Base-by-base conservation (phyloP, 2,888 invertebrate species). In the Leucoptera coffeella region DNA sequence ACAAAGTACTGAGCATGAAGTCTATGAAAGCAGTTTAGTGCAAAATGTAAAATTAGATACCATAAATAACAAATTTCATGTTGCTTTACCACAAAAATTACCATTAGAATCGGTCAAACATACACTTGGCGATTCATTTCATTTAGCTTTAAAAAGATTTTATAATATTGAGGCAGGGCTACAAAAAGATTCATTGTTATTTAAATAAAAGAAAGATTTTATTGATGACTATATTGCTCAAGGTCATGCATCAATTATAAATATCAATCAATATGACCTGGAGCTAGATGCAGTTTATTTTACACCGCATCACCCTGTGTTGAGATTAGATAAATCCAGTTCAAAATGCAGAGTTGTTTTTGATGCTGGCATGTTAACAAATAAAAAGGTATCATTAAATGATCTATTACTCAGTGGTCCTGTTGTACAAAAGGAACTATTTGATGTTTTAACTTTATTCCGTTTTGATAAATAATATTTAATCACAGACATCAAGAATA, bases 221-320 rank as follows among this genome's bases (percentile, higher is more conserved):
- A 28, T 28, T 14, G 17, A 30, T 23, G 28, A 30, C 12, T 30
- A 30, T 25, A 12, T 30, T 3, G 10, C 19, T 2, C 9, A 26
- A 4, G 30, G 30, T 2, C 30, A 28, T 28, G 30, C 26, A 2
- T 12, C 14, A 8, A n/a, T 15, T 10, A 13, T 24, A n/a, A 10
- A 23, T 12, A 23, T 30, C 13, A 17, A 23, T 12, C 8, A 25
- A 5, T 30, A 30, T 27, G 12, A 27, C 14, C 9, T 30, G 7
- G 15, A 23, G 3, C 10, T 15, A 9, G 27, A 29, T 8, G 21
- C 31, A 14, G 29, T 30, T 13, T 26, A 23, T 15, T 22, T 30
- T 12, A 7, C 28, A 5, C 12, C 30, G 3, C 28, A 27, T 12
- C 27, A 30, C 8, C 14, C 24, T 8, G 24, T 24, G 14, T 12